These are phyloP conservation scores for Tetraneura akinire DNA, from an alignment of 1,140 invertebrate species.

Conservation along the genomic window DNA sequence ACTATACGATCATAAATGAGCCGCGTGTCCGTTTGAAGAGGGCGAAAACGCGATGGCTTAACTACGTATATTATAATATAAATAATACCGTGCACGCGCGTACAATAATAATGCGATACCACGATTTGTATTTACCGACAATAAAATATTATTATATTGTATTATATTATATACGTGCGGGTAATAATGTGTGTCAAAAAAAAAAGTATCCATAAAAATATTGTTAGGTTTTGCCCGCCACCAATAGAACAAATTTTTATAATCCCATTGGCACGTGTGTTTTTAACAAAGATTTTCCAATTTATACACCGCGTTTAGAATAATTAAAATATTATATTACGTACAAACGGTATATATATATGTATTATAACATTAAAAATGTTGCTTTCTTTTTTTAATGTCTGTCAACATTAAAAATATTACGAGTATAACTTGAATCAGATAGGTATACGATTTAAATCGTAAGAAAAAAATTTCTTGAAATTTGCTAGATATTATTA, in stretches of 20 bases:
- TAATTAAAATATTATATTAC: no score
- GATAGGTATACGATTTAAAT: no score
- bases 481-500: no score
- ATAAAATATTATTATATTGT: no score
- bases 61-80: neutral
- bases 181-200: neutral
- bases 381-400: no score
- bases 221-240: neutral
- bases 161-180: neutral
- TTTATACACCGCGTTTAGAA: no score
- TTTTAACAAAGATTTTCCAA: neutral
- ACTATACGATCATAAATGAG: conserved; percentile 1
- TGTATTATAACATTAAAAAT: no score
- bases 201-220: neutral
- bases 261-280: neutral
- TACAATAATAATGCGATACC: neutral
- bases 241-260: neutral
- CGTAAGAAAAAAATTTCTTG: no score
- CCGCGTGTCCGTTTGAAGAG: conserved; percentile 17
- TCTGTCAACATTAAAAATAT: no score
- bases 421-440: no score
- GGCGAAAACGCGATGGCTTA: conserved; percentile 5
- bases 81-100: neutral
- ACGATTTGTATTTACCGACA: neutral
- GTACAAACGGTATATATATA: neutral